Evolutionary conservation across 2,113 vertebrate genomes (phyloP).

Genomic region (Lophura nycthemera): DNA sequence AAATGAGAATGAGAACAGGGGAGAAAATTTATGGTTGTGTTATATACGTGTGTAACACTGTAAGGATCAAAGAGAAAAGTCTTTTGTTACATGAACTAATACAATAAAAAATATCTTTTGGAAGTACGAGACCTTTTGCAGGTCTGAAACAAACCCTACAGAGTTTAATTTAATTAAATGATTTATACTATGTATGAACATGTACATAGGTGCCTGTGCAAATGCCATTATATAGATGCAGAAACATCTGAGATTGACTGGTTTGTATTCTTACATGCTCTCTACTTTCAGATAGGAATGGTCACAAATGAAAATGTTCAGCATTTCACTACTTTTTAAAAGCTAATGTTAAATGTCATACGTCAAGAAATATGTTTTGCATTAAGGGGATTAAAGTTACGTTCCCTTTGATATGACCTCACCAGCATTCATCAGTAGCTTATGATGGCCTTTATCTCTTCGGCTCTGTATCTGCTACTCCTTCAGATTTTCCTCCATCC

Average conservation of each 20-base stretch:
- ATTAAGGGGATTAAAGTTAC: not conserved
- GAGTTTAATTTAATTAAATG: fast-evolving
- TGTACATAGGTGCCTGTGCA: fast-evolving
- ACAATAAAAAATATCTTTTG: not conserved
- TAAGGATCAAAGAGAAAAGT: not conserved
- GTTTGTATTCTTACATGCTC: not conserved
- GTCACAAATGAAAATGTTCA: not conserved
- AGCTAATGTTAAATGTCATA: not conserved
- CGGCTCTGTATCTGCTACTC: not conserved
- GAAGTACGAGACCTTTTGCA: not conserved
- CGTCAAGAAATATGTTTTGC: not conserved
- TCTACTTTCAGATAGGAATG: not conserved
- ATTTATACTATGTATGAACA: fast-evolving
- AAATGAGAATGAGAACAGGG: not conserved
- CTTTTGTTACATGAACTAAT: not conserved
- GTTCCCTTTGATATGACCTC: not conserved
- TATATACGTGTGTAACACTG: not conserved
- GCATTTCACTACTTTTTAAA: not conserved
- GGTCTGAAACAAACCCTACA: not conserved
- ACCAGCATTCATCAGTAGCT: not conserved
- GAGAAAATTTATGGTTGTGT: fast-evolving
- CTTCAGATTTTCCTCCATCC: constrained; percentile 16
- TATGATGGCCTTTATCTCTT: not conserved
- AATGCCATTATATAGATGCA: not conserved
- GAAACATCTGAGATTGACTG: not conserved